Evolutionary conservation across 2,888 invertebrate genomes (phyloP).

Genomic region (Apodemia mormo): DNA sequence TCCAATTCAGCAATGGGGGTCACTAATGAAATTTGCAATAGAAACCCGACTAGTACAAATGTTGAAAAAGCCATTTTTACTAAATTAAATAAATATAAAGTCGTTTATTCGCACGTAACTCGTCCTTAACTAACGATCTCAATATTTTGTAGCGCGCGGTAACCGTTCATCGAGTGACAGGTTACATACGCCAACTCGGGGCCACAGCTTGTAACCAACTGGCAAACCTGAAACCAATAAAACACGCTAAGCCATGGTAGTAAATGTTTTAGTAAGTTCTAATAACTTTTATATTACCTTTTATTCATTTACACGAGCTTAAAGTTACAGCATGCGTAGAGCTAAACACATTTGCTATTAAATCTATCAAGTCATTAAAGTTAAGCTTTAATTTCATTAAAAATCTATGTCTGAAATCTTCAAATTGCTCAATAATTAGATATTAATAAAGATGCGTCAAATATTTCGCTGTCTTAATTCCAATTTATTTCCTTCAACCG

Average conservation of each 20-base stretch:
- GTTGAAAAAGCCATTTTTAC: constrained; percentile 37
- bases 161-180: constrained; percentile 25
- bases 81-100: constrained; percentile 19
- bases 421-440: too few species aligned
- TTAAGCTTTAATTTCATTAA: not conserved
- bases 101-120: constrained; percentile 1
- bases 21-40: constrained; percentile 63
- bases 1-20: constrained; percentile 67
- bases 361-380: not conserved
- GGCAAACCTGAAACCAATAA: constrained; percentile 37
- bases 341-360: not conserved
- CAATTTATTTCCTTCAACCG: too few species aligned
- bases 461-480: too few species aligned
- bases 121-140: constrained; percentile 20
- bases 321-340: not conserved
- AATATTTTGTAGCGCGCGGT: constrained; percentile 30
- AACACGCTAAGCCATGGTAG: constrained; percentile 25
- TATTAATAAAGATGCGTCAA: too few species aligned
- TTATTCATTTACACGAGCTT: not conserved
- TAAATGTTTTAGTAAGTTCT: not conserved
- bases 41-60: constrained; percentile 61
- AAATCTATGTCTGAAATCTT: too few species aligned
- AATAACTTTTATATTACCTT: constrained; percentile 14
- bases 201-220: constrained; percentile 38
- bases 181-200: constrained; percentile 36